Percentiles rank a stretch among this genome's conserved stretches.
phyloP scores from a whole-genome alignment of 2,888 invertebrate genomes.

The Hemicrepidius hirtus region DNA sequence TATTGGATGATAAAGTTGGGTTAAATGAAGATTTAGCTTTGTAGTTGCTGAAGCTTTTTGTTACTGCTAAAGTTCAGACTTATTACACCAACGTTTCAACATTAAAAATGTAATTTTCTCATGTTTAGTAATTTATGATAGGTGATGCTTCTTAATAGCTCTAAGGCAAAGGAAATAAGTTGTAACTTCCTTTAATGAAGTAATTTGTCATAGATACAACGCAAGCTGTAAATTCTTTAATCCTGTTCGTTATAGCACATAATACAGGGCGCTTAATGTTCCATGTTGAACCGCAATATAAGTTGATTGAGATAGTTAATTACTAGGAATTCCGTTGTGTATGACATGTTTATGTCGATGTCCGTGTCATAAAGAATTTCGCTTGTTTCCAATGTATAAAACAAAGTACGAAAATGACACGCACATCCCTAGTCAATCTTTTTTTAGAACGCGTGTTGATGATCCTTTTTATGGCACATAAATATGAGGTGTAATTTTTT shows the following conservation, averaged over 20 bases:
- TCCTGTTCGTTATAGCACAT: constrained; percentile 54
- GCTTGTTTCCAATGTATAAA: constrained; percentile 31
- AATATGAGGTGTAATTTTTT: constrained; percentile 2
- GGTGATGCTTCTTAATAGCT: constrained; percentile 21
- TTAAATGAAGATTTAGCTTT: too few relatives aligned
- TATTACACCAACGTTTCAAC: neutral
- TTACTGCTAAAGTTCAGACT: neutral
- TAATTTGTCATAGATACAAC: constrained; percentile 48
- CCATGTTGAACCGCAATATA: constrained; percentile 51
- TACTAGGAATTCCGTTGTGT: constrained; percentile 42
- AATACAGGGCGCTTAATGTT: constrained; percentile 53
- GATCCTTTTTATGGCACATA: constrained; percentile 10
- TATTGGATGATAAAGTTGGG: too few relatives aligned
- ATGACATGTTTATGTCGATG: constrained; percentile 45
- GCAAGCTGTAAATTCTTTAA: constrained; percentile 54
- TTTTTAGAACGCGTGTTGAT: constrained; percentile 20
- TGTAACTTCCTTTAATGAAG: constrained; percentile 47
- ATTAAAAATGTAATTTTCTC: constrained; percentile 11
- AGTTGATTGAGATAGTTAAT: constrained; percentile 50
- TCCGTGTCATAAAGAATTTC: constrained; percentile 36
- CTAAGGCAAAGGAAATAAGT: constrained; percentile 40
- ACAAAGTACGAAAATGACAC: constrained; percentile 21
- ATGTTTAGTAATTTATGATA: constrained; percentile 12
- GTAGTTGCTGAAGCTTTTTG: too few relatives aligned
- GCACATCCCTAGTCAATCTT: constrained; percentile 33